These are phyloP conservation scores for Trilocha varians DNA, from an alignment of 2,888 invertebrate species.

Conservation along the genomic window DNA sequence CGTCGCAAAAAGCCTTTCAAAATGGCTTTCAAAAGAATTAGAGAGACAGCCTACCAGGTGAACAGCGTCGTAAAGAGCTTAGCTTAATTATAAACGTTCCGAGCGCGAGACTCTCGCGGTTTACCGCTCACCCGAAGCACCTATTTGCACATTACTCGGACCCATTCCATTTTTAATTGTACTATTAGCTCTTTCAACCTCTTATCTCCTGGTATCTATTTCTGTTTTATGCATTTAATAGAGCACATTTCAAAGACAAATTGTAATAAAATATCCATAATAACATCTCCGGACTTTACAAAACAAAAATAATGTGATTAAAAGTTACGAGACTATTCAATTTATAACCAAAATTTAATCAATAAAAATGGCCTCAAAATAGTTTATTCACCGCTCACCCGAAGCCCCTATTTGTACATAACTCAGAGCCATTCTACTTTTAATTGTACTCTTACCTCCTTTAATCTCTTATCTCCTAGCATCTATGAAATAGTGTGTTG, in stretches of 20 bases:
- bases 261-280: too few relatives aligned
- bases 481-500: not conserved
- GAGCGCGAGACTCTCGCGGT: slow-evolving; percentile 27
- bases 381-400: slow-evolving; percentile 31
- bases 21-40: not conserved
- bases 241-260: too few relatives aligned
- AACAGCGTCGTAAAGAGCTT: slow-evolving; percentile 36
- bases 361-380: too few relatives aligned
- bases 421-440: slow-evolving; percentile 23
- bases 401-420: slow-evolving; percentile 28
- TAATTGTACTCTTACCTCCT: slow-evolving; percentile 15
- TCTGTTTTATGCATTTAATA: not conserved
- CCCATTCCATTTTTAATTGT: slow-evolving; percentile 19
- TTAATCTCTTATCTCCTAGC: not conserved
- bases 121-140: slow-evolving; percentile 29
- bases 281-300: too few relatives aligned
- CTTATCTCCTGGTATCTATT: not conserved
- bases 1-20: not conserved
- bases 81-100: slow-evolving; percentile 39
- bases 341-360: too few relatives aligned
- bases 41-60: slow-evolving; percentile 19
- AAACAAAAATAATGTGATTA: too few relatives aligned
- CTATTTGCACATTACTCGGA: slow-evolving; percentile 30
- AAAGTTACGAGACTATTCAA: too few relatives aligned
- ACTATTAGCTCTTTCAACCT: slow-evolving; percentile 11